Base-by-base conservation (phyloP, 2,113 vertebrate genomes). In the Tichodroma muraria region DNA sequence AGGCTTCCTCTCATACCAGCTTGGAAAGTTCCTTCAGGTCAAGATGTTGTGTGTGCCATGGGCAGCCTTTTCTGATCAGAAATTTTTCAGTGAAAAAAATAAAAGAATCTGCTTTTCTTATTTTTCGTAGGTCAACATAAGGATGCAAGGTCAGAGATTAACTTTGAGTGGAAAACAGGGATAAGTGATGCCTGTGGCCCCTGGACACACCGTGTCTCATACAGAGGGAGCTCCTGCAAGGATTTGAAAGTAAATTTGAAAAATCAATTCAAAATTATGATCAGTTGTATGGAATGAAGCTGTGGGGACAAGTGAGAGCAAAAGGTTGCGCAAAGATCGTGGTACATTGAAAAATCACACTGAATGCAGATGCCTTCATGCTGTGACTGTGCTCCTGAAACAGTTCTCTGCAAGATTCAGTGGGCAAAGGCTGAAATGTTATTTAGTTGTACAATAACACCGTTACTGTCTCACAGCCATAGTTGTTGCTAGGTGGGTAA, bases 161-260 rank as follows among this genome's bases (percentile, higher is more conserved):
- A 0, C n/a, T 80, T 38, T 28, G 28, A 37, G 38, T 37, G 38
- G 49, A 57, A 90, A 73, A 40, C 20, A 72, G 54, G 22, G 40
- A 19, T 15, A 60, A 70, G 15, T 15, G 42, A 31, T 50, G 50
- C 69, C 77, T 66, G 47, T 28, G 23, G 69, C n/a, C 54, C 45
- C 31, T 70, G 64, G 50, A 27, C 12, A 42, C 10, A 0, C n/a
- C 0, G 2, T 13, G 18, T 24, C 42, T 69, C 13, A 9, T 2
- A 50, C 10, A 69, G 38, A 59, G 21, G 31, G 66, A 70, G 17
- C 4, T 53, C 11, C 40, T 40, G 45, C 28, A 19, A 14, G 12
- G 33, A 63, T 73, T 63, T 80, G 40, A 88, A 90, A 90, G 53
- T 13, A 52, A 85, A 31, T 61, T 50, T 77, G 64, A 93, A 83